phyloP scores from a whole-genome alignment of 2,888 invertebrate genomes.

The Dascillus cervinus region DNA sequence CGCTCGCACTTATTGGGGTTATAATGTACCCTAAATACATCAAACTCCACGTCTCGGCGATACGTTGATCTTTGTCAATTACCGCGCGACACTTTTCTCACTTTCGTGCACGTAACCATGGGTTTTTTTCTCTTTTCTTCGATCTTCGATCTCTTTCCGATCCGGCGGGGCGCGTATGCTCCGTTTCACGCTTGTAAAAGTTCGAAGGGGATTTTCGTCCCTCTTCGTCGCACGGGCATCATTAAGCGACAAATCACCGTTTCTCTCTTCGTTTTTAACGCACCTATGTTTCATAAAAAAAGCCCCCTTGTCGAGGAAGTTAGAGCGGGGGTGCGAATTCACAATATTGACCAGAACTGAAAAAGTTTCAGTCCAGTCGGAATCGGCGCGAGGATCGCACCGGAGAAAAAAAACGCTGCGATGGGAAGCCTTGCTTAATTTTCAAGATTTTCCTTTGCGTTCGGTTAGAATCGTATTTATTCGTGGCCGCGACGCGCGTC shows the following conservation, averaged over 20 bases:
- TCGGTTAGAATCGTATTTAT: conserved; percentile 31
- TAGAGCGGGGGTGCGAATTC: conserved; percentile 35
- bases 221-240: conserved; percentile 24
- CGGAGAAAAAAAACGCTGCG: conserved; percentile 8
- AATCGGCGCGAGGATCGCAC: conserved; percentile 27
- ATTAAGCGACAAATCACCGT: conserved; percentile 31
- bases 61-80: conserved; percentile 32
- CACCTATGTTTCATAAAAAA: conserved; percentile 41
- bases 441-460: conserved; percentile 6
- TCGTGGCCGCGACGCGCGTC: conserved; percentile 43
- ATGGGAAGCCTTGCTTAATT: not conserved
- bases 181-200: conserved; percentile 20
- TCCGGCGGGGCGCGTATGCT: conserved; percentile 10
- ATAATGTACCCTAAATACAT: conserved; percentile 23
- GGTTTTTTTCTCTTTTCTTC: conserved; percentile 39
- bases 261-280: conserved; percentile 28
- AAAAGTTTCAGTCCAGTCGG: conserved; percentile 36
- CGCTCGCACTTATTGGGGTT: conserved; percentile 13
- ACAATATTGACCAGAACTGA: conserved; percentile 39
- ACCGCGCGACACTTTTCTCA: conserved; percentile 32
- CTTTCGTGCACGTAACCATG: conserved; percentile 32
- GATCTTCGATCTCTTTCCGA: conserved; percentile 28
- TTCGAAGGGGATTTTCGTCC: conserved; percentile 17
- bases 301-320: conserved; percentile 40
- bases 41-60: conserved; percentile 30